phyloP scores from a whole-genome alignment of 2,113 vertebrate species.

The Pogona vitticeps region DNA sequence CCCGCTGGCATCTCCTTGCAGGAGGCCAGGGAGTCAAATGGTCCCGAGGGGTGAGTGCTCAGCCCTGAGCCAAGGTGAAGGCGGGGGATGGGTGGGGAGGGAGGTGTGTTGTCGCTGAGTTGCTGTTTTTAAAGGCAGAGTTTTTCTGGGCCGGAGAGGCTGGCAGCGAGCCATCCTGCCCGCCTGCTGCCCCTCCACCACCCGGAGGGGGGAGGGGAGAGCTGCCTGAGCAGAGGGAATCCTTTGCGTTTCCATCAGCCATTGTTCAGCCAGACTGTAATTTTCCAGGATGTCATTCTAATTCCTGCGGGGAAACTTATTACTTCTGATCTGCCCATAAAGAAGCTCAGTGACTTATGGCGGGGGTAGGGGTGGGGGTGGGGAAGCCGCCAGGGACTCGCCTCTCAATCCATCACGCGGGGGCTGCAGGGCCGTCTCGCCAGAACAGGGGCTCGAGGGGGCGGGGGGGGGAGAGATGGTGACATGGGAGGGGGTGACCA shows the following conservation, averaged over 20 bases:
- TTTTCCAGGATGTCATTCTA: conserved; percentile 66
- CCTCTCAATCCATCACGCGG: conserved; percentile 47
- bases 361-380: no score
- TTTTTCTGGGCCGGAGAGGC: no score
- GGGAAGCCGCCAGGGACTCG: conserved; percentile 45
- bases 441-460: conserved; percentile 11
- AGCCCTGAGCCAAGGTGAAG: no score
- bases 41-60: no score
- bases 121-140: no score
- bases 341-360: conserved; percentile 33
- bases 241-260: background rate
- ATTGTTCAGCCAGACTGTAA: conserved; percentile 44
- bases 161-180: no score
- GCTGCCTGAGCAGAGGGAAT: background rate
- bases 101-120: no score
- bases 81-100: no score
- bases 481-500: background rate
- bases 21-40: no score
- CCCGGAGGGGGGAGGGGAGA: background rate
- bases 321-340: conserved; percentile 61
- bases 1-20: no score
- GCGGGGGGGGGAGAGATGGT: fast-evolving
- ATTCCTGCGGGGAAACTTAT: conserved; percentile 63
- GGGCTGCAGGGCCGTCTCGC: background rate
- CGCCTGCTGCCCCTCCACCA: background rate